Evolutionary conservation across 2,888 invertebrate genomes (phyloP).

Genomic region (Oligia strigilis): DNA sequence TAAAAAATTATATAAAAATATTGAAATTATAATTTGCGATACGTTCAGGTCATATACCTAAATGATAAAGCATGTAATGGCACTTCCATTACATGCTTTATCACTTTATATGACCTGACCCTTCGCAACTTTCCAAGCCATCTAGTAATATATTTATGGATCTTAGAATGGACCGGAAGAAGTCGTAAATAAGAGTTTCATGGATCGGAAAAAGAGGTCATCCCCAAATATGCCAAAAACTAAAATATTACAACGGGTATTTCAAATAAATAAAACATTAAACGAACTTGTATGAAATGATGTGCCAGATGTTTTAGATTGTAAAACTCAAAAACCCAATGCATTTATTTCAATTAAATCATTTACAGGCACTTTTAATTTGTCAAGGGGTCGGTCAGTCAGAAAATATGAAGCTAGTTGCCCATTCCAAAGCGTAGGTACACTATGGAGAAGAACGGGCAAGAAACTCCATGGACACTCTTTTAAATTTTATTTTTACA

Average conservation of each 20-base stretch:
- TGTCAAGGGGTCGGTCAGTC: too few relatives aligned
- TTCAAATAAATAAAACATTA: not conserved
- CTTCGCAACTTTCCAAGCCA: conserved; percentile 32
- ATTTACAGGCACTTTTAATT: too few relatives aligned
- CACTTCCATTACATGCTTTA: not conserved
- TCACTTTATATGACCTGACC: conserved; percentile 1
- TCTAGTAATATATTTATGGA: conserved; percentile 36
- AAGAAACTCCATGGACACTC: too few relatives aligned
- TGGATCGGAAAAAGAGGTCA: conserved; percentile 30
- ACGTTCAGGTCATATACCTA: not conserved
- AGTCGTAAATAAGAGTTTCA: conserved; percentile 41
- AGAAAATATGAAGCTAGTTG: too few relatives aligned
- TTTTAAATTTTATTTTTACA: too few relatives aligned
- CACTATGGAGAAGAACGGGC: too few relatives aligned
- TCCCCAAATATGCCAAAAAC: conserved; percentile 6
- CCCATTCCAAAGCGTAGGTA: too few relatives aligned
- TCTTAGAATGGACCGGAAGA: conserved; percentile 18
- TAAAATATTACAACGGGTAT: not conserved
- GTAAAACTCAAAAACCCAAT: not conserved
- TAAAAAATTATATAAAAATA: not conserved
- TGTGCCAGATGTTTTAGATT: not conserved
- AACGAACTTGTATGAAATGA: not conserved
- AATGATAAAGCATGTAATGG: conserved; percentile 15
- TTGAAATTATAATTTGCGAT: too few relatives aligned
- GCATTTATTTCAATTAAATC: too few relatives aligned